phyloP scores from a whole-genome alignment of 1,140 invertebrate species.

The Drosophila lini region DNA sequence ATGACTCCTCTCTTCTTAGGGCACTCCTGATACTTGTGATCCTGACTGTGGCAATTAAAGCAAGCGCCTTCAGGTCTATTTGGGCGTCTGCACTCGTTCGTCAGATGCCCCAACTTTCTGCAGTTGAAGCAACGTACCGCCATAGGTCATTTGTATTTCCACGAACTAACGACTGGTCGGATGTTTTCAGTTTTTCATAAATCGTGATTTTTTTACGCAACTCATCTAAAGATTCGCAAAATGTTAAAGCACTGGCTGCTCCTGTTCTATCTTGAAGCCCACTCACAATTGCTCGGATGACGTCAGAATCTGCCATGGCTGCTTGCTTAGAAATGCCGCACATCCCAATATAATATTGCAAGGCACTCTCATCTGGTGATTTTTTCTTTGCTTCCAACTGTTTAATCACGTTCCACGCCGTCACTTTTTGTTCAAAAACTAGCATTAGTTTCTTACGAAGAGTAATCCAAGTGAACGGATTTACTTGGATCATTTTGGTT shows the following conservation, averaged over 20 bases:
- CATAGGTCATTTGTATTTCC: too few species aligned
- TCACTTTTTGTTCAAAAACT: background rate
- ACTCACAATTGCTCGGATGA: background rate
- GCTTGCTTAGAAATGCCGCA: background rate
- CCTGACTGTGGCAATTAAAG: background rate
- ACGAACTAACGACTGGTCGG: background rate
- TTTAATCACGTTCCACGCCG: background rate
- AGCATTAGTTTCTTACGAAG: background rate
- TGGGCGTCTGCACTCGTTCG: background rate
- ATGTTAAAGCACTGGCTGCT: background rate
- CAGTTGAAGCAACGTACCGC: slow-evolving; percentile 1
- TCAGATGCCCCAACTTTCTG: background rate
- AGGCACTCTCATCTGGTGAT: background rate
- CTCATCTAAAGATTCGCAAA: background rate
- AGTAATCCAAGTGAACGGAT: background rate
- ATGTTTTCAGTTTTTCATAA: background rate
- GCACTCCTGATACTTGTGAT: background rate
- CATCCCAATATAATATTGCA: slow-evolving; percentile 1
- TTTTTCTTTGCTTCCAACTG: background rate
- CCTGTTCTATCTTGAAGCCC: background rate
- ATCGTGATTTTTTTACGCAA: background rate
- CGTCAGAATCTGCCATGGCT: background rate
- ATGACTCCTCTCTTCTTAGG: background rate
- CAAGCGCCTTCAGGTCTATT: slow-evolving; percentile 1
- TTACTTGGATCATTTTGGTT: background rate